Base-by-base conservation (phyloP, 2,888 invertebrate genomes). In the Stictocephala bisonia region DNA sequence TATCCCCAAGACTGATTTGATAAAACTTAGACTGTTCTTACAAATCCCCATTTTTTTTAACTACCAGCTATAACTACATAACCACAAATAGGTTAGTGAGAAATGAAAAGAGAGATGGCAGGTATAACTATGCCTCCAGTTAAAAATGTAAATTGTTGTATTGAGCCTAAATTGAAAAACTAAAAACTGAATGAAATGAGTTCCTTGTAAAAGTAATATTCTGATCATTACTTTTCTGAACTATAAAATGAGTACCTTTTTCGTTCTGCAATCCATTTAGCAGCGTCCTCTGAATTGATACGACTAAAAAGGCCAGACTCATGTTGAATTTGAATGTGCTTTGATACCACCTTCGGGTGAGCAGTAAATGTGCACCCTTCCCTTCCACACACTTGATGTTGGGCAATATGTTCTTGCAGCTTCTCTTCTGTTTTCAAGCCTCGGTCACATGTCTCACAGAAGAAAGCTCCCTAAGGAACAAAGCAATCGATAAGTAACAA, bases 251-350 rank as follows among this genome's bases (percentile, higher is more conserved):
- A 22, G 3, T 77, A 87, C 84, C 87, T 91, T 82, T 90, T 92
- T 60, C 97, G 86, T 80, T 96, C 95, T 66, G 88, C 89, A 77
- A 90, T 88, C 96, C 96, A 97, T 82, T 92, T 93, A 31, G 89
- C 85, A 73, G 96, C 91, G 77, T 95, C 95, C 82, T 95, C 94
- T 0, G 92, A 91, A 3, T 92, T 91, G 90, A 96, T 91, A 83
- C 90, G 91, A 68, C 91, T 88, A 80, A 91, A 96, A 18, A 96
- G 84, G 0, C 95, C 96, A n/a, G 91, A 90, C 4, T 88, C 87
- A 84, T 97, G 96, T 84, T 95, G 93, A 87, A 92, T 90, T 82
- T 88, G 87, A 78, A 94, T 89, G 82, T 97, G 97, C 78, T 90
- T 90, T 74, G 91, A 90, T 13, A 97, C 89, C 1, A 95, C 87